Evolutionary conservation across 2,888 invertebrate genomes (phyloP).

Genomic region (Lasioglossum oenotherae): DNA sequence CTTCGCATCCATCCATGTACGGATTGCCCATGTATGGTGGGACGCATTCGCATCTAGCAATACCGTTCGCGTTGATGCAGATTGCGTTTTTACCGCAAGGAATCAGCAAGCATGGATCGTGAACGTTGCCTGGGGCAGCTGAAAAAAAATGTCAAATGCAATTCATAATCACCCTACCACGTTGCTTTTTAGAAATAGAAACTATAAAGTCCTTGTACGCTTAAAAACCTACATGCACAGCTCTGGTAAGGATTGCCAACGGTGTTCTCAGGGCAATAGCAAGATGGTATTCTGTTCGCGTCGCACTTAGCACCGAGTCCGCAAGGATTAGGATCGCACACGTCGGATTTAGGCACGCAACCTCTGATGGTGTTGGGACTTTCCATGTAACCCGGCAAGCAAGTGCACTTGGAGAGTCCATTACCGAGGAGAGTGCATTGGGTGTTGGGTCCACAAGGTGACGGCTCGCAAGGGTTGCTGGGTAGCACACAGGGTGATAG

Average conservation of each 20-base stretch:
- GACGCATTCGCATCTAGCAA: conserved; percentile 92
- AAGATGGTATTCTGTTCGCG: conserved; percentile 91
- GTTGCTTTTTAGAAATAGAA: not conserved
- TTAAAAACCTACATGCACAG: conserved; percentile 86
- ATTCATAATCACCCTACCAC: not conserved
- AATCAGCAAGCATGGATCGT: conserved; percentile 90
- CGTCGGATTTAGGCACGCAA: conserved; percentile 91
- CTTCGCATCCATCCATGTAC: conserved; percentile 90
- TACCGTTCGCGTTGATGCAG: conserved; percentile 89
- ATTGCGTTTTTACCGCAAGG: conserved; percentile 95
- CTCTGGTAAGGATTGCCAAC: conserved; percentile 93
- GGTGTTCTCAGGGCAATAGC: conserved; percentile 93
- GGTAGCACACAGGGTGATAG: conserved; percentile 89
- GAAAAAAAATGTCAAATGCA: not conserved
- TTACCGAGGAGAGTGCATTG: conserved; percentile 91
- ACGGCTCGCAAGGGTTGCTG: conserved; percentile 92
- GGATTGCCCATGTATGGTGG: conserved; percentile 95
- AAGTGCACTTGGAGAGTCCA: conserved; percentile 95
- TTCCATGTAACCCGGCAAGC: conserved; percentile 92
- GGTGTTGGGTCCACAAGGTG: conserved; percentile 95
- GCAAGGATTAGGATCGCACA: conserved; percentile 93
- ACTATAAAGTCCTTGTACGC: not conserved
- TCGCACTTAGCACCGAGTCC: conserved; percentile 92
- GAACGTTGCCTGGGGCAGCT: conserved; percentile 69
- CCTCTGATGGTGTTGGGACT: conserved; percentile 95